Percentiles rank a stretch among this genome's conserved stretches.
Evolutionary conservation across 2,888 invertebrate species (phyloP).

Genomic region (Trichacis sp.): DNA sequence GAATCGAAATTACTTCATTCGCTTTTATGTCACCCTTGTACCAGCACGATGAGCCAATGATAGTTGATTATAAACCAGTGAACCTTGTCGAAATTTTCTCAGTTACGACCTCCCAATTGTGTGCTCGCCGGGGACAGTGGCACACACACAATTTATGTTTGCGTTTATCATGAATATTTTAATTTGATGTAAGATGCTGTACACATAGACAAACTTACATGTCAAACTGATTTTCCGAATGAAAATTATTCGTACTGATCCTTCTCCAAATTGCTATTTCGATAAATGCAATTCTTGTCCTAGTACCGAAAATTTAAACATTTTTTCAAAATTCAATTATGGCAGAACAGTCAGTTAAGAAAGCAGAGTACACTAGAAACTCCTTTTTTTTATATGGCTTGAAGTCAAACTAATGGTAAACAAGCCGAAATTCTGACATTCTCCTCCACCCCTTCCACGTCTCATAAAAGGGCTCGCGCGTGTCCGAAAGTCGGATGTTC

Average conservation of each 20-base stretch:
- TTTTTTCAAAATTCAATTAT: not conserved
- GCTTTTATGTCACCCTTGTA: not conserved
- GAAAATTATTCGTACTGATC: not conserved
- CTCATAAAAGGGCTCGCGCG: too few species aligned
- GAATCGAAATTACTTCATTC: not conserved
- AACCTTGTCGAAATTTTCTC: not conserved
- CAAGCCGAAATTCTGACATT: too few species aligned
- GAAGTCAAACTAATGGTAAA: too few species aligned
- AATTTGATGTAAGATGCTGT: not conserved
- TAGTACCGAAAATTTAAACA: not conserved
- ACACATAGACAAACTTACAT: not conserved
- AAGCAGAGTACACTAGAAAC: too few species aligned
- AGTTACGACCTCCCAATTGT: not conserved
- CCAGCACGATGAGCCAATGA: not conserved
- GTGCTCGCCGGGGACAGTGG: not conserved
- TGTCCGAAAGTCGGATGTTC: too few species aligned
- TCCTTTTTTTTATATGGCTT: too few species aligned
- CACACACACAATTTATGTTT: constrained; percentile 1
- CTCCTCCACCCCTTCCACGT: too few species aligned
- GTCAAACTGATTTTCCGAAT: not conserved
- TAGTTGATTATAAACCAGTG: not conserved
- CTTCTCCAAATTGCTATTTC: not conserved
- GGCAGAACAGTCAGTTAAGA: not conserved
- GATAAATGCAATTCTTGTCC: constrained; percentile 1
- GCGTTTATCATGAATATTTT: not conserved